Conservation (phyloP, 2,113 vertebrate species). For the Microcebus griseorufus region DNA sequence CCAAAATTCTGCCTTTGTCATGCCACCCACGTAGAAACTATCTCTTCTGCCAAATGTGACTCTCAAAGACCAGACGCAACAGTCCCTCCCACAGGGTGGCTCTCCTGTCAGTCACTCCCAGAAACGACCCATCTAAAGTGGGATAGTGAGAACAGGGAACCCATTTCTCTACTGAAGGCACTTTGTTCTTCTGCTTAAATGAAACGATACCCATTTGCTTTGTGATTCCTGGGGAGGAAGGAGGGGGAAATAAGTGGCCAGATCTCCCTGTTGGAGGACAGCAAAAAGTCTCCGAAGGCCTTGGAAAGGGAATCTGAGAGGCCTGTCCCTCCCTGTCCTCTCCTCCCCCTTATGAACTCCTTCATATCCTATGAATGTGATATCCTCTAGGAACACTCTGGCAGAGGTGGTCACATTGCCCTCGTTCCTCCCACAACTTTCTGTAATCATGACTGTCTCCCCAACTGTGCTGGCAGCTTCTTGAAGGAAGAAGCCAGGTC, state of each 20-base stretch:
- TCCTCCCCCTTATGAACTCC: background rate
- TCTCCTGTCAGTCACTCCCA: background rate
- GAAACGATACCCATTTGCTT: background rate
- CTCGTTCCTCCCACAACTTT: background rate
- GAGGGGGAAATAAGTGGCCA: background rate
- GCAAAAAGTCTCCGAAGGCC: background rate
- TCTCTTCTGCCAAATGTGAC: background rate
- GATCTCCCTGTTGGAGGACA: background rate
- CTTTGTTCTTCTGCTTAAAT: background rate
- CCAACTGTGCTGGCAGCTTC: background rate
- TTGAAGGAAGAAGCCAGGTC: conserved; percentile 1
- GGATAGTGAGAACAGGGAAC: background rate
- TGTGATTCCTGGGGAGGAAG: background rate
- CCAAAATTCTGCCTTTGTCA: background rate
- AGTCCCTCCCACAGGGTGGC: background rate
- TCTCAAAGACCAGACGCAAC: background rate
- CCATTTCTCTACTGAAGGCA: background rate
- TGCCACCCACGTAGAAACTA: background rate
- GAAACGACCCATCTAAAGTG: background rate
- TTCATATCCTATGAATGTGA: background rate
- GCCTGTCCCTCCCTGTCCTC: background rate
- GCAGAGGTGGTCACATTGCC: background rate
- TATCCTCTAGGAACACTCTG: background rate
- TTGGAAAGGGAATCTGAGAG: background rate
- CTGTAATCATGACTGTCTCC: background rate